phyloP scores from a whole-genome alignment of 1,140 invertebrate genomes.

The Telenomus remus region DNA sequence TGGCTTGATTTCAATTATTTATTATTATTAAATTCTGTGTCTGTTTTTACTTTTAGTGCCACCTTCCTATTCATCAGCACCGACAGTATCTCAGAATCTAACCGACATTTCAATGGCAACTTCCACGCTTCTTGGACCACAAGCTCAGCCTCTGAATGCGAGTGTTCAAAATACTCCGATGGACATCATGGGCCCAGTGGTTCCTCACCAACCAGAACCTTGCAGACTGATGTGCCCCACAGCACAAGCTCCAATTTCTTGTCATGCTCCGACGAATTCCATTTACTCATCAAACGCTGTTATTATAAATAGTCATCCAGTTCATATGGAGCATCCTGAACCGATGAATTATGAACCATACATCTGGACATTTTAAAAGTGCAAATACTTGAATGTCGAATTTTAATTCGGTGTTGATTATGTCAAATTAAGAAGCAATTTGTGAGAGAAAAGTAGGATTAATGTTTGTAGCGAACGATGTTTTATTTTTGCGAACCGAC shows the following conservation, averaged over 20 bases:
- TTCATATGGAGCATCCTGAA: slow-evolving; percentile 70
- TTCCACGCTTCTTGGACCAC: slow-evolving; percentile 30
- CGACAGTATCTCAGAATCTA: slow-evolving; percentile 60
- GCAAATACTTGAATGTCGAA: slow-evolving; percentile 17
- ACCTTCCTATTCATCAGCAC: slow-evolving; percentile 58
- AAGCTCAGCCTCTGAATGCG: slow-evolving; percentile 36
- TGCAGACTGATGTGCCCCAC: slow-evolving; percentile 65
- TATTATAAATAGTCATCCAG: slow-evolving; percentile 62
- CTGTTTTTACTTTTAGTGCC: too few species aligned
- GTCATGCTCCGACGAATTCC: slow-evolving; percentile 56
- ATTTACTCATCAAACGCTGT: slow-evolving; percentile 71
- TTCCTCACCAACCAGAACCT: slow-evolving; percentile 60
- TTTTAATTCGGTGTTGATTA: slow-evolving; percentile 13
- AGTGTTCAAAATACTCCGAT: slow-evolving; percentile 57
- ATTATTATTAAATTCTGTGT: too few species aligned
- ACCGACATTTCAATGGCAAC: slow-evolving; percentile 59
- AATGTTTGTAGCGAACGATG: too few species aligned
- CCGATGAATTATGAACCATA: slow-evolving; percentile 72
- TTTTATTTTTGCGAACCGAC: too few species aligned
- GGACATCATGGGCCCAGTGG: slow-evolving; percentile 64
- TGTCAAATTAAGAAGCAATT: slow-evolving; percentile 1
- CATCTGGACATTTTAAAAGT: slow-evolving; percentile 71
- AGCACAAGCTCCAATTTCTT: slow-evolving; percentile 52
- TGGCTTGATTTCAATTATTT: slow-evolving; percentile 7
- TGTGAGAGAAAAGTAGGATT: background rate